A percentile compares a stretch with the other conserved stretches of the same genome.
Conservation (phyloP, 2,113 vertebrate genomes). For the Plecotus auritus region DNA sequence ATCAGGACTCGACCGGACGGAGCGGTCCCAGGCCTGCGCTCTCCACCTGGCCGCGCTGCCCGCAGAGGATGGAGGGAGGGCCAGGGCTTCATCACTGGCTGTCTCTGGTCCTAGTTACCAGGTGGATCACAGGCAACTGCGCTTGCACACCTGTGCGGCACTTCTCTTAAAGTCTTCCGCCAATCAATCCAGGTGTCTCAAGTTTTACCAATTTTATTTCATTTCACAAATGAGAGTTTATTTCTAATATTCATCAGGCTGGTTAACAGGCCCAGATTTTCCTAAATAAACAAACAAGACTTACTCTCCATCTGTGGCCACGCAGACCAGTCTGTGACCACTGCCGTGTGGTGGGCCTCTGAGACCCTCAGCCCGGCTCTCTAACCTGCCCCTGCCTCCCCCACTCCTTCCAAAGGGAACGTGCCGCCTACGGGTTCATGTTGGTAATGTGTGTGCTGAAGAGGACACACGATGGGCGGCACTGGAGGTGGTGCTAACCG, state of each 20-base stretch:
- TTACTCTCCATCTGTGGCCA: not conserved
- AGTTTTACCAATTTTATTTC: not conserved
- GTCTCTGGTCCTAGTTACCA: not conserved
- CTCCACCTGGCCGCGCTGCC: too few species aligned
- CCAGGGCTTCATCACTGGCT: not conserved
- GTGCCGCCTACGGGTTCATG: not conserved
- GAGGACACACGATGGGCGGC: not conserved
- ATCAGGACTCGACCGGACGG: not conserved
- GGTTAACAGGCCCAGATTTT: not conserved
- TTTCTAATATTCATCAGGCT: not conserved
- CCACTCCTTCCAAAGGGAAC: not conserved
- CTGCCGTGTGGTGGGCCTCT: too few species aligned
- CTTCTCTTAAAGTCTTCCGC: not conserved
- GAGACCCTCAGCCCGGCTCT: too few species aligned
- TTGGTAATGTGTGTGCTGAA: not conserved
- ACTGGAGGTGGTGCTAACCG: not conserved
- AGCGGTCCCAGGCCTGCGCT: not conserved
- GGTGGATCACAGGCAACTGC: not conserved
- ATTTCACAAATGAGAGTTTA: not conserved
- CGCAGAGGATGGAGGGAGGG: not conserved
- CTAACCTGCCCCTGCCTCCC: not conserved
- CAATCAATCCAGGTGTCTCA: not conserved
- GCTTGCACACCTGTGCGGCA: too few species aligned
- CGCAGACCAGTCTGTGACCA: rapidly evolving
- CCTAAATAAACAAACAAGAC: not conserved